Evolutionary conservation across 2,113 vertebrate genomes (phyloP).

Genomic region (Thalassoma bifasciatum): DNA sequence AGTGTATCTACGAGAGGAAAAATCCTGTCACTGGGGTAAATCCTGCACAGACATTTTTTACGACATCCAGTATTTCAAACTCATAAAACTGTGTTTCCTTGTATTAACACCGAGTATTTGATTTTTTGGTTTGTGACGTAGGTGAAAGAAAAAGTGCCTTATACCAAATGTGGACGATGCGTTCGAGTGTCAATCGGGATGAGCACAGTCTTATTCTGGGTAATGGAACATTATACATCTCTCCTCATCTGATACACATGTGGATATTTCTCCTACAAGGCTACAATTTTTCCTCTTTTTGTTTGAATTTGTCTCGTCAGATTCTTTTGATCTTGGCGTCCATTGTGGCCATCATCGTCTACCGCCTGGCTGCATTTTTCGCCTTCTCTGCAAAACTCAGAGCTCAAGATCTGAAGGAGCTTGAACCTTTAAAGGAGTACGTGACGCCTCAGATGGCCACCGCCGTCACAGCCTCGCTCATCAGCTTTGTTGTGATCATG

Average conservation of each 20-base stretch:
- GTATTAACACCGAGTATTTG: background rate
- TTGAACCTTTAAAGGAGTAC: slow-evolving; percentile 89
- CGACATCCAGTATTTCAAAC: background rate
- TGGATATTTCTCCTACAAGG: background rate
- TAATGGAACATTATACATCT: slow-evolving; percentile 73
- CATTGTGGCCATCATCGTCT: slow-evolving; percentile 92
- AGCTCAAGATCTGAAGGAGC: slow-evolving; percentile 75
- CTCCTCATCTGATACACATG: background rate
- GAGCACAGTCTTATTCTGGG: slow-evolving; percentile 95
- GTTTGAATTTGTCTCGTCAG: slow-evolving; percentile 66
- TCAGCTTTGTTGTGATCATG: slow-evolving; percentile 94
- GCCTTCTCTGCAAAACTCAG: slow-evolving; percentile 85
- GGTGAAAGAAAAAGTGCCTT: slow-evolving; percentile 90
- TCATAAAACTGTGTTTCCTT: background rate
- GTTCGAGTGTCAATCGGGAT: slow-evolving; percentile 89
- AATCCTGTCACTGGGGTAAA: slow-evolving; percentile 82
- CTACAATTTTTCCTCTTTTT: background rate
- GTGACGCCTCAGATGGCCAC: slow-evolving; percentile 95
- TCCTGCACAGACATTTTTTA: background rate
- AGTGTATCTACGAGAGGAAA: slow-evolving; percentile 84
- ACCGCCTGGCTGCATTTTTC: slow-evolving; percentile 92
- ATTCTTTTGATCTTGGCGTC: slow-evolving; percentile 92
- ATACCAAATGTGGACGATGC: slow-evolving; percentile 89
- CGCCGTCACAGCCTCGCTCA: slow-evolving; percentile 90
- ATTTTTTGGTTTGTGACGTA: slow-evolving; percentile 62